Evolutionary conservation across 2,113 vertebrate genomes (phyloP).

Genomic region (Myrmecophaga tridactyla): DNA sequence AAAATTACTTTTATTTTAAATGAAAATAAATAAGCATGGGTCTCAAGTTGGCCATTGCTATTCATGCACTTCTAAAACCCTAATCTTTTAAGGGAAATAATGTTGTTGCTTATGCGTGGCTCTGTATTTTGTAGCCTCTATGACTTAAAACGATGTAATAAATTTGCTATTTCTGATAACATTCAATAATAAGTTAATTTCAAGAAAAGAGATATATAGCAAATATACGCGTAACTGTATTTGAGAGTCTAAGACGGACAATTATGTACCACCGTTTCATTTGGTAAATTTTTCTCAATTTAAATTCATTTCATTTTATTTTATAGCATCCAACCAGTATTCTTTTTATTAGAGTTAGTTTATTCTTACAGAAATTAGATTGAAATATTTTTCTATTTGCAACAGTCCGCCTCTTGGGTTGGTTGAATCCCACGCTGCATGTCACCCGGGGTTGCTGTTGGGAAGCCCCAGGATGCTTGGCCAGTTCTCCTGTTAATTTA

Average conservation of each 20-base stretch:
- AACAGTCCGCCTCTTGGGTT: neutral
- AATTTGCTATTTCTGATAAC: neutral
- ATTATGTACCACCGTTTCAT: neutral
- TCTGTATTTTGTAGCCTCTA: neutral
- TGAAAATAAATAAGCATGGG: neutral
- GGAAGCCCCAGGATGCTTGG: neutral
- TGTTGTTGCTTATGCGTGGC: neutral
- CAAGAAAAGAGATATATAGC: neutral
- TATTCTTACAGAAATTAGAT: neutral
- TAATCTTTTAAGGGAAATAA: neutral
- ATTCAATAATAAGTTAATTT: neutral
- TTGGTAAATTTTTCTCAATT: neutral
- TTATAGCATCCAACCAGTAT: neutral
- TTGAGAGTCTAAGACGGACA: neutral
- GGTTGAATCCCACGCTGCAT: neutral
- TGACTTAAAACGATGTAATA: neutral
- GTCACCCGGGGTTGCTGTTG: neutral
- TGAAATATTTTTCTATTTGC: neutral
- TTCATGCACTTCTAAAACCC: neutral
- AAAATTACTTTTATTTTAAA: constrained; percentile 23
- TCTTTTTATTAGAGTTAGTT: neutral
- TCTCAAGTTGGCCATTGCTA: neutral
- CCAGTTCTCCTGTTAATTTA: neutral
- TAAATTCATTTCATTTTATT: neutral
- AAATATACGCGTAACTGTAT: neutral